phyloP scores from a whole-genome alignment of 1,140 invertebrate species.

The Drosophila azteca region DNA sequence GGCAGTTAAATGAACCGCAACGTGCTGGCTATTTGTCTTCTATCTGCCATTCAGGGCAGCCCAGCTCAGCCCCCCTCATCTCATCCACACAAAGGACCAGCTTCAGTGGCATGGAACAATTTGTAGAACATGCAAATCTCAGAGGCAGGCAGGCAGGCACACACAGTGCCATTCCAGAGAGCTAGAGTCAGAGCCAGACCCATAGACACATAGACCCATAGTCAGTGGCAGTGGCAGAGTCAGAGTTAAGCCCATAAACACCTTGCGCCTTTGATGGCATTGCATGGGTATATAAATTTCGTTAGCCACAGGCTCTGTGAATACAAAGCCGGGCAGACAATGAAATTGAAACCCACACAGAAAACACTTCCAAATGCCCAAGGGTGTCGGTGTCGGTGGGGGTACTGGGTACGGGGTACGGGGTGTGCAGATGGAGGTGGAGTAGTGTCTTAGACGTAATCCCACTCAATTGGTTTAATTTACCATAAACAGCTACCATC shows the following conservation, averaged over 20 bases:
- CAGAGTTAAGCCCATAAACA: constrained; percentile 68
- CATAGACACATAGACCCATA: constrained; percentile 63
- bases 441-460: constrained; percentile 49
- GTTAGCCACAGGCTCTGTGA: constrained; percentile 54
- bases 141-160: constrained; percentile 10
- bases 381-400: neutral
- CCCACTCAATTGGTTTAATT: constrained; percentile 79
- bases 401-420: neutral
- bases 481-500: constrained; percentile 75
- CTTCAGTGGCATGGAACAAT: constrained; percentile 21
- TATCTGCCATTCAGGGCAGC: constrained; percentile 6
- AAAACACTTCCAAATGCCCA: constrained; percentile 29
- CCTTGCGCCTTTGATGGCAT: constrained; percentile 64
- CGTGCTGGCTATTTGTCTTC: constrained; percentile 54
- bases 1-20: constrained; percentile 66
- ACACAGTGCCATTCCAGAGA: too few species aligned
- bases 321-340: constrained; percentile 44
- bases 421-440: neutral
- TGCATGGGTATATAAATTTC: constrained; percentile 47
- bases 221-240: constrained; percentile 31
- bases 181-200: constrained; percentile 41
- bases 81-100: neutral
- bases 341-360: constrained; percentile 67
- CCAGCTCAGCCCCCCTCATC: too few species aligned
- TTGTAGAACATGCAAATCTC: constrained; percentile 65